phyloP scores from a whole-genome alignment of 2,797 vertebrate species.

The Graptemys geographica region DNA sequence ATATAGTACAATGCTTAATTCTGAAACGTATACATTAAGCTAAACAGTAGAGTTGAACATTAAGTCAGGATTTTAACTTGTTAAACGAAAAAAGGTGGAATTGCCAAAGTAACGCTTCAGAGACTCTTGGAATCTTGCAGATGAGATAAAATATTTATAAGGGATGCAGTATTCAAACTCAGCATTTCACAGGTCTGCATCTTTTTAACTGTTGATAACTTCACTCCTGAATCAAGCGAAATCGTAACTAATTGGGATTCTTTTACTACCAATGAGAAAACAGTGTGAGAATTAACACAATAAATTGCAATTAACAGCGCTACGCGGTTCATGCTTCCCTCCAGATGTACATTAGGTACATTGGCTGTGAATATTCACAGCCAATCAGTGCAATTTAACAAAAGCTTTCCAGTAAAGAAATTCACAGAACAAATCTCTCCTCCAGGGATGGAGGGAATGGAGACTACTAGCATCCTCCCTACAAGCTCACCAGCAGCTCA shows the following conservation, averaged over 20 bases:
- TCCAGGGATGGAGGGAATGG: not conserved
- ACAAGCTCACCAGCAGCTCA: not conserved
- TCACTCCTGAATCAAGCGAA: conserved; percentile 23
- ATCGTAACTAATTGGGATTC: conserved; percentile 5
- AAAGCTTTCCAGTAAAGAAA: not conserved
- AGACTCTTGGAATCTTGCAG: conserved; percentile 36
- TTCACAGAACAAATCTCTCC: not conserved
- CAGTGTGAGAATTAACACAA: conserved; percentile 41
- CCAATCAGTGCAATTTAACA: not conserved
- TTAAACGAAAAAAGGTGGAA: not conserved
- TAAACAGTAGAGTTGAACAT: conserved; percentile 45
- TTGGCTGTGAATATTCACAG: conserved; percentile 18
- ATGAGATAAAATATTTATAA: conserved; percentile 38
- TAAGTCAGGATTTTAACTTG: not conserved
- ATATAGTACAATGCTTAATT: conserved; percentile 24
- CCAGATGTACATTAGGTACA: conserved; percentile 8
- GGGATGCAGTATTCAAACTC: not conserved
- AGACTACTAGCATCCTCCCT: not conserved
- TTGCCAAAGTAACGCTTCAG: conserved; percentile 37
- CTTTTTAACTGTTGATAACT: not conserved
- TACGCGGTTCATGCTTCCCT: not conserved
- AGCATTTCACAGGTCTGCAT: not conserved
- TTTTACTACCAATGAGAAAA: not conserved
- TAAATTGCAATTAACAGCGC: not conserved
- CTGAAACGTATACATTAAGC: conserved; percentile 46